Evolutionary conservation across 2,113 vertebrate genomes (phyloP).

Genomic region (Tragelaphus imberbis): DNA sequence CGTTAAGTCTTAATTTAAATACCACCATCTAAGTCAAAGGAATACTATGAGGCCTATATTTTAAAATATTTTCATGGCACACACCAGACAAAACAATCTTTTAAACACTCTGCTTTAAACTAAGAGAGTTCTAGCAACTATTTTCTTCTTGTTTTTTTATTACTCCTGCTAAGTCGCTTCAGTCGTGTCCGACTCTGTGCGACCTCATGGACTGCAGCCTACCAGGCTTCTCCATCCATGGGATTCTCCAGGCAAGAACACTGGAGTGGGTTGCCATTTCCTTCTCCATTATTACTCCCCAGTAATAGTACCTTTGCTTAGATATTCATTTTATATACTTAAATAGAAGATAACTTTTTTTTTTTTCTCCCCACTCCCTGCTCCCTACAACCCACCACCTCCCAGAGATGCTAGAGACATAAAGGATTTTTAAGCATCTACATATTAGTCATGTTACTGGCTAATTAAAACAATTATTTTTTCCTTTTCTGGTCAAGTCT

Average conservation of each 20-base stretch:
- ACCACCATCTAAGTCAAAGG: not conserved
- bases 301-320: not conserved
- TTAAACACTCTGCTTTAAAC: not conserved
- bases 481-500: not conserved
- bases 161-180: too few relatives aligned
- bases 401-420: not conserved
- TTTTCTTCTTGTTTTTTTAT: not conserved
- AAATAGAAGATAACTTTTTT: not conserved
- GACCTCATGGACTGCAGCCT: too few relatives aligned
- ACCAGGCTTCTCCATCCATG: too few relatives aligned
- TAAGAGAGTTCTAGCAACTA: not conserved
- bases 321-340: not conserved
- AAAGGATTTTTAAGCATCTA: not conserved
- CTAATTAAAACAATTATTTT: not conserved
- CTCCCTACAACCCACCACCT: not conserved
- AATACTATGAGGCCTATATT: not conserved
- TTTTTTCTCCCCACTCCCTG: not conserved
- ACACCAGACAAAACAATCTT: not conserved
- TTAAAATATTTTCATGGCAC: not conserved
- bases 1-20: not conserved
- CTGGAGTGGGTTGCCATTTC: too few relatives aligned
- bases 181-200: too few relatives aligned
- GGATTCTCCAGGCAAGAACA: too few relatives aligned
- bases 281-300: too few relatives aligned
- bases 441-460: not conserved